Evolutionary conservation across 2,888 invertebrate genomes (phyloP), one percentile per base, ranked within the genome.

Genomic region (Argyra leucocephala): DNA sequence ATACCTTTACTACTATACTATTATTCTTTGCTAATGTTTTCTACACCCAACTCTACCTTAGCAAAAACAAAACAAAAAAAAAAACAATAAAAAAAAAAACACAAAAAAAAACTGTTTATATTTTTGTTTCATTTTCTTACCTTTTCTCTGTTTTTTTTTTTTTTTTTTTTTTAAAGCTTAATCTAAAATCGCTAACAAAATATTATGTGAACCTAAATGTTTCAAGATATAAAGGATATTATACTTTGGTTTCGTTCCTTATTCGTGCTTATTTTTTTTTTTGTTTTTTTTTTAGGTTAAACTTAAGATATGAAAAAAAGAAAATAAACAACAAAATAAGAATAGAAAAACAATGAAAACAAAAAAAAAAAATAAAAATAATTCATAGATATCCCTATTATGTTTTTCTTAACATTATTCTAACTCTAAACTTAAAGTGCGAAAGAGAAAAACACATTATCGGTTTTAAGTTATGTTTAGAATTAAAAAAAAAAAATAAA

Each of bases 151-250:
- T 58, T 58, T 57, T 57, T 57, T 21, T 57, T 57, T 57, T 31
- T 31, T 31, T n/a, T 57, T 4, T 21, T 21, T 57, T 57, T 57
- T 59, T 59, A 23, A 23, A 59, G 23, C 59, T 59, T 59, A 59
- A 59, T 59, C 59, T 59, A 23, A 59, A 59, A 59, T 59, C 59
- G 59, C 59, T 59, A 59, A 59, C 59, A 59, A 48, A 48, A 48
- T 48, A 48, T 48, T 48, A 48, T 48, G 18, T 48, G 48, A 48
- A 18, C n/a, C 48, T 48, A 48, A 48, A 48, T 48, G 15, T 48
- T 48, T 9, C 48, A 9, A 48, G 48, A 48, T 48, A 48, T 18
- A 48, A 48, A 48, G 48, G 48, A 48, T 48, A 15, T 48, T 48
- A 18, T 48, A 48, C 18, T n/a, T n/a, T n/a, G 5, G 7, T 31